A percentile compares a stretch with the other conserved stretches of the same genome.
These are phyloP conservation scores for Craniophora ligustri DNA, from an alignment of 2,888 invertebrate genomes.

Conservation along the genomic window DNA sequence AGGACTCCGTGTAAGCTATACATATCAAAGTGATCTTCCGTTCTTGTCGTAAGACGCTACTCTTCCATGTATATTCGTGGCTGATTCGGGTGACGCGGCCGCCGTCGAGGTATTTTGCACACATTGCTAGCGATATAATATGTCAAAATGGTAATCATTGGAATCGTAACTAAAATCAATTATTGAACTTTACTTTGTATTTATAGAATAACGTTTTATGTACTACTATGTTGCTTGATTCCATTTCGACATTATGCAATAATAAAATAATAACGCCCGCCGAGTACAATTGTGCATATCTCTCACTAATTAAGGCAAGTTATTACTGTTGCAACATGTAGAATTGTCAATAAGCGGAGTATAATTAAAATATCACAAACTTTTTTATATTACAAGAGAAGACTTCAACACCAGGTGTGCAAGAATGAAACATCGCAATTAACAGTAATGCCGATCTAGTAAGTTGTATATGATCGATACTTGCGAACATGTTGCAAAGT, in stretches of 20 bases:
- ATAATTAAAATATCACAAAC: background rate
- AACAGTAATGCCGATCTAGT: conserved; percentile 2
- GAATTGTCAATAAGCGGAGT: background rate
- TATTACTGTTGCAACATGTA: conserved; percentile 58
- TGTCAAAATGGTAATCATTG: conserved; percentile 72
- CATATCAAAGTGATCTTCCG: conserved; percentile 21
- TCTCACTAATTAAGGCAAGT: conserved; percentile 21
- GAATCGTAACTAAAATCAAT: background rate
- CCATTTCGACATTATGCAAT: conserved; percentile 78
- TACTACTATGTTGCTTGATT: conserved; percentile 34
- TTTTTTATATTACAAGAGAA: conserved; percentile 1
- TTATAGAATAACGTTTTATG: conserved; percentile 3
- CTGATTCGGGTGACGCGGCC: conserved; percentile 82
- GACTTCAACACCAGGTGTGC: background rate
- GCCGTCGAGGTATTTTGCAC: conserved; percentile 82
- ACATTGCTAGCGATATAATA: conserved; percentile 84
- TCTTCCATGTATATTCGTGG: conserved; percentile 68
- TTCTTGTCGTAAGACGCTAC: conserved; percentile 23
- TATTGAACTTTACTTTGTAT: conserved; percentile 7
- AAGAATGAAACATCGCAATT: background rate
- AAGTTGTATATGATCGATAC: background rate
- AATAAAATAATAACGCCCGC: conserved; percentile 77
- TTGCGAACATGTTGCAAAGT: conserved; percentile 48
- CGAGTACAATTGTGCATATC: conserved; percentile 76
- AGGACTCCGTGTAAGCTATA: conserved; percentile 30